Conservation (phyloP, 2,797 vertebrate species). For the Clarias fuscus region DNA sequence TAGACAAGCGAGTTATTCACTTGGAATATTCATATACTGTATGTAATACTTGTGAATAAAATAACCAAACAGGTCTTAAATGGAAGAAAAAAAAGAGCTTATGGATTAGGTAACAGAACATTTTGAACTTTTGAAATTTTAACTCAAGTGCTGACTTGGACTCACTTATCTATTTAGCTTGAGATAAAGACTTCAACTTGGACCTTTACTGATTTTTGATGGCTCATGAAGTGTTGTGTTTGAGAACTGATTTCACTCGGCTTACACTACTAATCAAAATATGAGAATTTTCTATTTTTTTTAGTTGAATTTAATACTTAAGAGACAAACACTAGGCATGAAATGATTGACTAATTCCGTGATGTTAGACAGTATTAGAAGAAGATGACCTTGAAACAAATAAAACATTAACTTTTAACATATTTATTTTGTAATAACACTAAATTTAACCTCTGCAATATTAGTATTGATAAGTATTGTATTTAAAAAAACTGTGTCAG, state of each 20-base stretch:
- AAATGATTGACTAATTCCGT: neutral
- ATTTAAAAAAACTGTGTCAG: neutral
- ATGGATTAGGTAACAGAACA: neutral
- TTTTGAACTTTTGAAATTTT: constrained; percentile 4
- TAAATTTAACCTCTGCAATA: neutral
- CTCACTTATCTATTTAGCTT: constrained; percentile 7
- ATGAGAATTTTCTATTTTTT: neutral
- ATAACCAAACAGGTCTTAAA: neutral
- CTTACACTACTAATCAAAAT: neutral
- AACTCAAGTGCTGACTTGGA: constrained; percentile 21
- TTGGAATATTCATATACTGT: neutral
- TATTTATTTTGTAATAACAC: neutral
- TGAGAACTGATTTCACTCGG: neutral
- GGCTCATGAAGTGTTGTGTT: neutral
- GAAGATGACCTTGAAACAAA: neutral
- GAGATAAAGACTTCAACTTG: constrained; percentile 10
- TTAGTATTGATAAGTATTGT: neutral
- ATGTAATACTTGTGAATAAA: neutral
- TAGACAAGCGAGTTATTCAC: neutral
- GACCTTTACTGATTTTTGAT: neutral
- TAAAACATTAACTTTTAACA: neutral
- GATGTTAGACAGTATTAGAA: neutral
- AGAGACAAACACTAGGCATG: neutral
- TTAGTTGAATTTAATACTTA: neutral
- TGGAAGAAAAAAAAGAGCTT: neutral